Conservation (phyloP, 1,140 invertebrate species). For the Babylonia areolata region DNA sequence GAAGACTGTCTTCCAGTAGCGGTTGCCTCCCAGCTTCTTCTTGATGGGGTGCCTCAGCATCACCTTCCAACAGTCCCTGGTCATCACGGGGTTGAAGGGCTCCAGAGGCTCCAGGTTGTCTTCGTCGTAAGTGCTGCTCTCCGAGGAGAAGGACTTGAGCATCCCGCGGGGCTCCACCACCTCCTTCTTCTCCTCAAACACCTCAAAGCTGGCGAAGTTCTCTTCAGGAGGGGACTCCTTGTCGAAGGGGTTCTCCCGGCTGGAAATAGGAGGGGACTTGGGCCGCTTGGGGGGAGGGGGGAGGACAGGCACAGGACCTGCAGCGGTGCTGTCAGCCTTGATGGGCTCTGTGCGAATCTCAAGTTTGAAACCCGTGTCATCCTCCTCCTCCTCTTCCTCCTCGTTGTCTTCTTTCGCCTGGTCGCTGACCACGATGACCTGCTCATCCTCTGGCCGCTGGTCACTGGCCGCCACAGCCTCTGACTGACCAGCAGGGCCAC, state of each 20-base stretch:
- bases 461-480: not conserved
- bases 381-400: constrained; percentile 62
- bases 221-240: constrained; percentile 78
- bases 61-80: constrained; percentile 95
- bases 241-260: constrained; percentile 88
- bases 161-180: constrained; percentile 47
- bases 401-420: constrained; percentile 43
- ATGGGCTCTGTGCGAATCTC: constrained; percentile 58
- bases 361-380: constrained; percentile 57
- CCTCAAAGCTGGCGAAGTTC: constrained; percentile 72
- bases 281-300: constrained; percentile 69
- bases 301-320: constrained; percentile 47
- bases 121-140: constrained; percentile 86
- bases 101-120: constrained; percentile 95
- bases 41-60: constrained; percentile 96
- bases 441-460: not conserved
- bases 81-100: constrained; percentile 88
- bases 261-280: constrained; percentile 72
- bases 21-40: constrained; percentile 93
- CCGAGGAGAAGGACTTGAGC: constrained; percentile 62
- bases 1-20: constrained; percentile 99
- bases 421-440: constrained; percentile 7
- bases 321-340: constrained; percentile 28
- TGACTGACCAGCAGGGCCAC: constrained; percentile 2
- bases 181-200: constrained; percentile 53